Conservation (phyloP, 2,113 vertebrate species). For the Pundamilia nyererei region DNA sequence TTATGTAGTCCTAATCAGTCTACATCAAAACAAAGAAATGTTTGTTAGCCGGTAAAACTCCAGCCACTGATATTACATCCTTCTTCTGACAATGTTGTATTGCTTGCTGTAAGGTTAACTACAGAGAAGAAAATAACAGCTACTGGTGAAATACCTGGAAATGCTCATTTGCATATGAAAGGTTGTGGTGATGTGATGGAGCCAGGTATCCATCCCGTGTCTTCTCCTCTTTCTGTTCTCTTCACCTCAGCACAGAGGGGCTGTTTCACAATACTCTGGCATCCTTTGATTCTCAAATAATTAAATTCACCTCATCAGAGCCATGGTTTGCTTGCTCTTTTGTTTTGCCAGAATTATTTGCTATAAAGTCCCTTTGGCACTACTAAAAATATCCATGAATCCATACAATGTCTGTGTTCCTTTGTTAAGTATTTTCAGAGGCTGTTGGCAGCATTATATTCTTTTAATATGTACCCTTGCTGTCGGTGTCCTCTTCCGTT, state of each 20-base stretch:
- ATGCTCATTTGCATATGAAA: constrained; percentile 41
- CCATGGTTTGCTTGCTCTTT: constrained; percentile 35
- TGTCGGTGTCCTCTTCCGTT: background rate
- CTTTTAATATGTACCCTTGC: background rate
- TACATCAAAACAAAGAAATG: constrained; percentile 14
- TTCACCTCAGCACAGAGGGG: background rate
- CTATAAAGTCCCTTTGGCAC: constrained; percentile 1
- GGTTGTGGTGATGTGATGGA: background rate
- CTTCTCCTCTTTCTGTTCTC: background rate
- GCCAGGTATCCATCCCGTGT: background rate
- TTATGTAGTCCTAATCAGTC: constrained; percentile 27
- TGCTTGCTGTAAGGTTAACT: constrained; percentile 14
- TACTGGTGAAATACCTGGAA: background rate
- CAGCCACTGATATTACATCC: background rate
- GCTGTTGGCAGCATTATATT: background rate
- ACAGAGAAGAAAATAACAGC: background rate
- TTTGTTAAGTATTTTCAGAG: constrained; percentile 16
- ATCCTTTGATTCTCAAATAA: constrained; percentile 38
- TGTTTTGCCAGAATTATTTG: constrained; percentile 30
- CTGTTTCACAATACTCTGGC: constrained; percentile 10
- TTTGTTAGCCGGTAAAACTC: background rate
- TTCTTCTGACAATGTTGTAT: background rate
- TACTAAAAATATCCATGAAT: constrained; percentile 29
- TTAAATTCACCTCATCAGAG: constrained; percentile 34
- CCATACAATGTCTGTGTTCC: constrained; percentile 13